phyloP scores from a whole-genome alignment of 2,113 vertebrate species.

The Boleophthalmus pectinirostris region DNA sequence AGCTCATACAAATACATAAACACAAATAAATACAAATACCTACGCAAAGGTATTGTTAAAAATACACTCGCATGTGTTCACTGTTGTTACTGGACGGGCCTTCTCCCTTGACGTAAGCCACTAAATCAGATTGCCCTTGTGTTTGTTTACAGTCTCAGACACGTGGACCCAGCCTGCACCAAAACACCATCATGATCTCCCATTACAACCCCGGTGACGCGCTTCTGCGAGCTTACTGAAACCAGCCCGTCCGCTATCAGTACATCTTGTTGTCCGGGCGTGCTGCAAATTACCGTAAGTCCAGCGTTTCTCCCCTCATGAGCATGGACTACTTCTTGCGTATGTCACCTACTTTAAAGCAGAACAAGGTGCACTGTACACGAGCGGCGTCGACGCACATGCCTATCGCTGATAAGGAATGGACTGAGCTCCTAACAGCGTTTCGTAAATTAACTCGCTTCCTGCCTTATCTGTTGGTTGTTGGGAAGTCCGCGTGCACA shows the following conservation, averaged over 20 bases:
- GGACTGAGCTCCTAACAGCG: slow-evolving; percentile 18
- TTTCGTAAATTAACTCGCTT: slow-evolving; percentile 35
- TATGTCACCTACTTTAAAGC: neutral
- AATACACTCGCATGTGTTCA: neutral
- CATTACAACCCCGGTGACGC: slow-evolving; percentile 10
- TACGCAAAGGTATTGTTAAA: neutral
- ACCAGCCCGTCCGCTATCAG: slow-evolving; percentile 10
- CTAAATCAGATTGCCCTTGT: slow-evolving; percentile 10
- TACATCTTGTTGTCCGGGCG: slow-evolving; percentile 15
- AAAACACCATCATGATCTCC: slow-evolving; percentile 30
- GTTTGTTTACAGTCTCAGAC: slow-evolving; percentile 22
- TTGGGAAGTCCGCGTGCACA: neutral
- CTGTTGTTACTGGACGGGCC: neutral
- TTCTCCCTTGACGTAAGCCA: neutral
- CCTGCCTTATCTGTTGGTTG: slow-evolving; percentile 23
- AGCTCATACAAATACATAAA: too few species aligned
- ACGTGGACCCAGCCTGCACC: neutral
- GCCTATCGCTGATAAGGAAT: neutral
- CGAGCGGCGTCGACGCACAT: neutral
- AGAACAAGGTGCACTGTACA: slow-evolving; percentile 5
- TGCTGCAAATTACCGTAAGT: slow-evolving; percentile 7
- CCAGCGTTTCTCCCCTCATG: neutral
- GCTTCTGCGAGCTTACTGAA: slow-evolving; percentile 18
- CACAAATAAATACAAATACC: neutral
- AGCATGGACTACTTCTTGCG: neutral